phyloP scores from a whole-genome alignment of 2,113 vertebrate species.

The Notothenia coriiceps region DNA sequence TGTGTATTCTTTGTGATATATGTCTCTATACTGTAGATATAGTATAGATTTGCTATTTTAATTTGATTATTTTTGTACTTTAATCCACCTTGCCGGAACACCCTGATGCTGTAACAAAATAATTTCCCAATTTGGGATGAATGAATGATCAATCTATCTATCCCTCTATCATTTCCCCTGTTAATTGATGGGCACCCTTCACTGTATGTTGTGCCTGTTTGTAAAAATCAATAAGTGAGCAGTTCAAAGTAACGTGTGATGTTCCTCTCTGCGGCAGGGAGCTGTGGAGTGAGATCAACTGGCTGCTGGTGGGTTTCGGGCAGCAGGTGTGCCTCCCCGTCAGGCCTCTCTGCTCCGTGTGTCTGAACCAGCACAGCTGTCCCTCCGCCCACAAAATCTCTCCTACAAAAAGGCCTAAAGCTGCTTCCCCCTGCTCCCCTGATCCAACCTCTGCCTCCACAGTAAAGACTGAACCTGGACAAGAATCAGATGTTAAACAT shows the following conservation, averaged over 20 bases:
- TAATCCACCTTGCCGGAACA: too few relatives aligned
- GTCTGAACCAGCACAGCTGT: conserved; percentile 91
- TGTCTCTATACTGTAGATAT: too few relatives aligned
- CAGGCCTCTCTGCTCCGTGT: conserved; percentile 88
- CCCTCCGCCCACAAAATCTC: conserved; percentile 84
- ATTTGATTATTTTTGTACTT: too few relatives aligned
- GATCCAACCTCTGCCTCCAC: conserved; percentile 1
- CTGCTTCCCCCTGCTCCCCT: conserved; percentile 23
- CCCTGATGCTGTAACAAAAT: too few relatives aligned
- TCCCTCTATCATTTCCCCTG: background rate
- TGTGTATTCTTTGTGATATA: too few relatives aligned
- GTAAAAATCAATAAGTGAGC: background rate
- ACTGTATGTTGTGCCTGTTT: background rate
- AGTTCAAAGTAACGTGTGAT: background rate
- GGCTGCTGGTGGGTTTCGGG: conserved; percentile 95
- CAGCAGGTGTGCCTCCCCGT: conserved; percentile 94
- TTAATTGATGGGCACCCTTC: background rate
- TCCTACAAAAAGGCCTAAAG: conserved; percentile 72
- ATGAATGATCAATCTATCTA: too few relatives aligned
- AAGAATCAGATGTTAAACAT: conserved; percentile 30
- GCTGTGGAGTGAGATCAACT: conserved; percentile 95
- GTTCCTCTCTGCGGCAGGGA: conserved; percentile 82
- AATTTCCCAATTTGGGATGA: too few relatives aligned
- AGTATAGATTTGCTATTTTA: too few relatives aligned
- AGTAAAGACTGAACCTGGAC: conserved; percentile 52